phyloP scores from a whole-genome alignment of 2,888 invertebrate genomes.

The Nudaria mundana region DNA sequence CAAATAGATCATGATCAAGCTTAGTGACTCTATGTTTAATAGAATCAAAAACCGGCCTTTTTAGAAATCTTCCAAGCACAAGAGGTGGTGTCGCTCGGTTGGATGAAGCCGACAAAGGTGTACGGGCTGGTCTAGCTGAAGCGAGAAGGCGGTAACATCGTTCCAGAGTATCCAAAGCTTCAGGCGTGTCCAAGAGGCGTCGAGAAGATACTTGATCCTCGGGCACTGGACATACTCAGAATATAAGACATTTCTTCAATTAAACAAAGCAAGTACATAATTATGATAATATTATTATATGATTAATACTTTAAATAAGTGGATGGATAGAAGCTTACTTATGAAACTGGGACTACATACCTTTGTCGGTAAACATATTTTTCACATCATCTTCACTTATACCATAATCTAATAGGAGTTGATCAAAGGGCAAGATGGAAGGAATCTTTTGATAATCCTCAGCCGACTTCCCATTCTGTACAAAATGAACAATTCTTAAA shows the following conservation, averaged over 20 bases:
- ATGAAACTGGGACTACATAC: constrained; percentile 64
- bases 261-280: constrained; percentile 6
- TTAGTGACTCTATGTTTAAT: constrained; percentile 89
- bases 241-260: constrained; percentile 17
- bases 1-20: constrained; percentile 92
- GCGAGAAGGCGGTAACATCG: constrained; percentile 87
- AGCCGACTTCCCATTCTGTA: constrained; percentile 88
- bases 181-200: constrained; percentile 85
- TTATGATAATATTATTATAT: not conserved
- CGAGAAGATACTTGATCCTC: constrained; percentile 88
- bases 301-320: too few relatives aligned
- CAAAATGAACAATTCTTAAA: constrained; percentile 9
- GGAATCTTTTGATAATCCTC: constrained; percentile 89
- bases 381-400: constrained; percentile 84
- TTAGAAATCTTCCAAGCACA: constrained; percentile 87
- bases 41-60: constrained; percentile 86
- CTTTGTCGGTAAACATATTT: constrained; percentile 89
- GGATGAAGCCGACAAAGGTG: constrained; percentile 82
- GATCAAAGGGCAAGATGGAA: constrained; percentile 84
- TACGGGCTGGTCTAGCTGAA: constrained; percentile 80
- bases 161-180: constrained; percentile 87
- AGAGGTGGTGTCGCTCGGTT: constrained; percentile 76
- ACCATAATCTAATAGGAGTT: constrained; percentile 85
- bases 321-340: not conserved
- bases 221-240: constrained; percentile 80